Base-by-base conservation (phyloP, 2,113 vertebrate genomes). In the Toxotes chatareus region DNA sequence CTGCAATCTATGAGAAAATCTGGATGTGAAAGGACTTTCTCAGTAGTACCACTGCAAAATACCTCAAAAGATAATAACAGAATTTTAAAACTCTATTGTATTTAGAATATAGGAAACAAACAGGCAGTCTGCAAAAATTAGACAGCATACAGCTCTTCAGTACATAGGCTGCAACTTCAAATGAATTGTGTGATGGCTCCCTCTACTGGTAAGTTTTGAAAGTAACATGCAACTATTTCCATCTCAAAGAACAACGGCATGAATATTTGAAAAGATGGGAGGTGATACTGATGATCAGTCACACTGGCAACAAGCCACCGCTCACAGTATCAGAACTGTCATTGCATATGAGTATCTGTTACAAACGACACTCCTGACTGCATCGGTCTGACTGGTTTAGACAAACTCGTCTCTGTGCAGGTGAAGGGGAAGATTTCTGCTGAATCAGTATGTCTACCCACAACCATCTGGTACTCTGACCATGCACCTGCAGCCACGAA, bases 141-240 rank as follows among this genome's bases (percentile, higher is more conserved):
- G 8, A 23, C 9, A 2, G 27, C 7, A 27, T 3, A 5, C 2
- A 38, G 12, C 3, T 7, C 3, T 6, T 7, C 1, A 19, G 1
- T 1, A 7, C 4, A 4, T 5, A 9, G 0, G 2, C 46, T 31
- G 4, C 3, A 27, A 31, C 5, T 19, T 55, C 1, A 59, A 23
- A 62, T 65, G 3, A 38, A 13, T 71, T 59, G 66, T 42, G 8
- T 51, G 78, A 19, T 76, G 64, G 75, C 85, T 16, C 88, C 91
- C 82, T 91, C 94, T 91, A 66, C 9, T 88, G 93, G 79, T 75
- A 0, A 0, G 1, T 12, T 40, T 1, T 65, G 6, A 55, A 19
- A 3, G 0, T 36, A 3, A 42, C 5, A 14, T 1, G 23, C 16
- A 17, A 53, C 42, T 17, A 13, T 31, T 59, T 61, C 13, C 38